Evolutionary conservation across 1,140 invertebrate genomes (phyloP), one percentile per base, ranked within the genome.

Genomic region (Heliothis virescens): DNA sequence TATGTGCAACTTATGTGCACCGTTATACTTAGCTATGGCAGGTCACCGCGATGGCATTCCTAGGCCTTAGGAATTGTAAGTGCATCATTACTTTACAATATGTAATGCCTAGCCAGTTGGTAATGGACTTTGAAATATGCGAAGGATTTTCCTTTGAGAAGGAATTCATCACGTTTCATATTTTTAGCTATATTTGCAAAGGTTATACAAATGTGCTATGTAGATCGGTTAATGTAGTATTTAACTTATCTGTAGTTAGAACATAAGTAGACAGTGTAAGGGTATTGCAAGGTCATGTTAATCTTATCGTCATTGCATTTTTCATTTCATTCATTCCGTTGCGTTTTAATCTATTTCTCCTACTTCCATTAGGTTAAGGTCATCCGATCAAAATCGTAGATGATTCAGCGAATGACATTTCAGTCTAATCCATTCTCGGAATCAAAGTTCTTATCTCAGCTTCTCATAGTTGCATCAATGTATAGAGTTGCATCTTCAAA

Each of bases 1-100:
- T 65, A 65, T 48, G 53, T 59, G 74, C 60, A 65, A 65, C 41
- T 12, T 63, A 12, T 74, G 53, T 41, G 52, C 47, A 62, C 60
- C 60, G 60, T 29, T 52, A 62, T 53, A 75, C 41, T 47, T 16
- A 11, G 55, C 29, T 48, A 55, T 57, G 69, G 50, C 3, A 55
- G 69, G 50, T 41, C 50, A 29, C 26, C 15, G 41, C 16, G 52
- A n/a, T 73, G 21, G 41, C 59, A 75, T 75, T 60, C 59, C 41
- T 13, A 13, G 18, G 41, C 11, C n/a, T 18, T 11, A 47, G 62
- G 62, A 34, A 48, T 65, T 65, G 62, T 59, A 59, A 59, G 21
- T 65, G 34, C 15, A 41, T 18, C 47, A 65, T 65, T 65, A 65
- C 47, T 65, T 47, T 65, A 34, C 47, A 65, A 47, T 48, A 62